Evolutionary conservation across 1,140 invertebrate species (phyloP).

Genomic region (Trichoplusia ni): DNA sequence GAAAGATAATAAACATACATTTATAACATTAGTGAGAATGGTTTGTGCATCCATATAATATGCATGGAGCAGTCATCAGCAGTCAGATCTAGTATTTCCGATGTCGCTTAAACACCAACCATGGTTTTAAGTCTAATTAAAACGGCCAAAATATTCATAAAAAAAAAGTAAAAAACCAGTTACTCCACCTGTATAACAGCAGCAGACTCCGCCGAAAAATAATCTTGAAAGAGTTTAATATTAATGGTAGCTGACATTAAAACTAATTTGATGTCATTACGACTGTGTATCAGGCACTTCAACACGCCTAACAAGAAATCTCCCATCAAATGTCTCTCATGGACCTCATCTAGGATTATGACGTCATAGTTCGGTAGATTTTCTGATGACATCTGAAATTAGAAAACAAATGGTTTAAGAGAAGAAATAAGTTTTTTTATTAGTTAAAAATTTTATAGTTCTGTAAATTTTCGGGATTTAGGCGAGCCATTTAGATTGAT

Average conservation of each 20-base stretch:
- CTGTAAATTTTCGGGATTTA: no score
- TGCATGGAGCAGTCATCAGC: no score
- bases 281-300: constrained; percentile 92
- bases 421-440: not conserved
- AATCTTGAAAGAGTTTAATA: constrained; percentile 94
- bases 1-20: no score
- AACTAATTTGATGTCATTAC: constrained; percentile 93
- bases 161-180: no score
- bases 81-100: no score
- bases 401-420: not conserved
- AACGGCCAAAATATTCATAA: no score
- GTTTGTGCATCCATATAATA: no score
- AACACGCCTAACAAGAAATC: constrained; percentile 97
- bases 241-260: constrained; percentile 99
- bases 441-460: no score
- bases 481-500: no score
- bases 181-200: constrained; percentile 92
- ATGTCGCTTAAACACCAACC: no score
- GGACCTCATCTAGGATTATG: constrained; percentile 96
- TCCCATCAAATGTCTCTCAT: constrained; percentile 97
- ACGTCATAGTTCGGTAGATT: constrained; percentile 89
- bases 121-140: no score
- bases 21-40: no score
- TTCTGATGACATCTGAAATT: constrained; percentile 82
- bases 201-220: constrained; percentile 92